phyloP scores from a whole-genome alignment of 2,888 invertebrate genomes.

The Eulithis testata region DNA sequence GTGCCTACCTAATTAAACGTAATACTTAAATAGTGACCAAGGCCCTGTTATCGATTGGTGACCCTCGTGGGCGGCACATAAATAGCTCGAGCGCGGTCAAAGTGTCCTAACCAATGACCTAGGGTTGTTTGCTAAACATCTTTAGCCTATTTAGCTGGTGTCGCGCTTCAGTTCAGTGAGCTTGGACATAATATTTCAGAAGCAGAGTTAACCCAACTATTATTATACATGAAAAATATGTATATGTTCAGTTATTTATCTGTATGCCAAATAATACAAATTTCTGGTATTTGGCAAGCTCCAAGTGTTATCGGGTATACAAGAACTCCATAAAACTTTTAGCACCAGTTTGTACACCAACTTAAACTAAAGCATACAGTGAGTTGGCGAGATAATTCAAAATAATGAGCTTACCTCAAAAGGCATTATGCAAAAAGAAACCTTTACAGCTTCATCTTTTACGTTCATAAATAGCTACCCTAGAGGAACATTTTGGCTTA shows the following conservation, averaged over 20 bases:
- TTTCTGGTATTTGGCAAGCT: constrained; percentile 11
- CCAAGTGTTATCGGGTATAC: constrained; percentile 4
- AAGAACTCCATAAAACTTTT: constrained; percentile 10
- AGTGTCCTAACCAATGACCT: constrained; percentile 40
- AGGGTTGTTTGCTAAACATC: constrained; percentile 38
- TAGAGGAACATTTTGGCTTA: constrained; percentile 6
- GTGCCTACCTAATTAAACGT: constrained; percentile 2
- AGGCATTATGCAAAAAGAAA: constrained; percentile 5
- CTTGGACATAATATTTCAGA: background rate
- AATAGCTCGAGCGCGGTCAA: constrained; percentile 41
- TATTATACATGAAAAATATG: constrained; percentile 2
- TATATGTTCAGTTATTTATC: background rate
- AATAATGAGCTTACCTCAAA: background rate
- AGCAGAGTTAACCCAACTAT: background rate
- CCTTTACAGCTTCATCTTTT: background rate
- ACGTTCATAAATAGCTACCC: constrained; percentile 5
- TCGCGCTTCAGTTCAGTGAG: constrained; percentile 1
- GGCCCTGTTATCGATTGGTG: constrained; percentile 38
- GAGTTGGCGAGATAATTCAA: background rate
- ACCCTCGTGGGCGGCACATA: constrained; percentile 36
- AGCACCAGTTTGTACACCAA: constrained; percentile 11
- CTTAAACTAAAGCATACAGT: constrained; percentile 2
- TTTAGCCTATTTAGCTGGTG: constrained; percentile 21
- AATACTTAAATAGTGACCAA: constrained; percentile 28
- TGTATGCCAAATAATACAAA: constrained; percentile 6